Evolutionary conservation across 2,888 invertebrate species (phyloP), one percentile per base, ranked within the genome.

Genomic region (Mechanitis messenoides): DNA sequence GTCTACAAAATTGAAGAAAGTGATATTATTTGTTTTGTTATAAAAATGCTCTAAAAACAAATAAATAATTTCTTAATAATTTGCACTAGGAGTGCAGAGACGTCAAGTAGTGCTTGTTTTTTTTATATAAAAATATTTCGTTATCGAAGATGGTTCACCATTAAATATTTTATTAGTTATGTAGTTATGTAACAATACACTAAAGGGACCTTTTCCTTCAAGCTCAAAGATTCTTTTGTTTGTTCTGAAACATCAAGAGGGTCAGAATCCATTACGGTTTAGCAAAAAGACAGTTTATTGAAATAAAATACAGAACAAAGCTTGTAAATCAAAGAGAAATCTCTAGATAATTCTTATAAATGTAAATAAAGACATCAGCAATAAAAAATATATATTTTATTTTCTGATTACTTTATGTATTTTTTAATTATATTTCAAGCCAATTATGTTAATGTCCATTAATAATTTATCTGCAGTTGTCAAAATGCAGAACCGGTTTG

Each of bases 211-310:
- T 64, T 64, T 66, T 66, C 64, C 64, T 66, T 60, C 60, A 64
- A 66, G 66, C 63, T 58, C 58, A 70, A 69, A 71, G 73, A 72
- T 71, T 76, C 77, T 77, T 77, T 81, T 83, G 81, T 81, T 82
- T 83, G 77, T 81, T 78, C 79, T 76, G 72, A 76, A 78, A 76
- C 69, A 68, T 70, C 76, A 74, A 76, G 76, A 80, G 79, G 82
- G 80, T 76, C 73, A 76, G 72, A 68, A 67, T 72, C 78, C 75
- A 79, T 81, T 80, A 79, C 71, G 75, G 76, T 69, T 75, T 74
- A 71, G 74, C 71, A 72, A 79, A 74, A 72, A 72, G 71, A 72
- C 75, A 63, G 61, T 65, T 63, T 65, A 59, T 65, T 63, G 65
- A 60, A 65, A 58, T 55, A 63, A 65, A 67, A 65, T 65, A 65